Evolutionary conservation across 2,797 vertebrate species (phyloP), one percentile per base, ranked within the genome.

Genomic region (Chrosomus eos): DNA sequence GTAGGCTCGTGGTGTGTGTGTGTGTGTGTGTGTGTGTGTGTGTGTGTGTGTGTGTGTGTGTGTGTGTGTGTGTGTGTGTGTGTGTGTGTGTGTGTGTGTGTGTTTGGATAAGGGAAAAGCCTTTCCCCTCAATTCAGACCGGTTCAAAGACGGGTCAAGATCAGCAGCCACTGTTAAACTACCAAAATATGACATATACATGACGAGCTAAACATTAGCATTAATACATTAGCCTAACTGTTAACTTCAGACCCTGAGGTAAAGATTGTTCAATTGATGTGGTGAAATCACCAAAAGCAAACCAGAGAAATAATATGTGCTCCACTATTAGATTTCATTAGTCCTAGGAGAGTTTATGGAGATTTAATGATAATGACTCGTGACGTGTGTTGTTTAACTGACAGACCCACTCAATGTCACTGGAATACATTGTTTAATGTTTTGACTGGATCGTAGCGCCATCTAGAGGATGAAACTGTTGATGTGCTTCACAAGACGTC

Each of bases 121-220:
- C 26, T 48, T 78, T 62, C 55, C 75, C 36, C 53, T 72, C 36
- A 11, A 31, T 48, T 82, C 23, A 45, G 28, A 51, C 31, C 7
- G 26, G 80, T 72, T 81, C 80, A 81, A 72, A 81, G 80, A 45
- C 80, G 14, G 71, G 58, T 74, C 81, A 83, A 62, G 71, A 36
- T 82, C 81, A 82, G 26, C 2, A 0, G 11, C 43, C 21, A 6
- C 38, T 62, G 53, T 38, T 40, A 45, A n/a, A 38, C 58, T 26
- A 23, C n/a, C 51, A 28, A 31, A 62, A 6, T 5, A n/a, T 48
- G n/a, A 6, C n/a, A n/a, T 8, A 18, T n/a, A 78, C 64, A 62
- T 4, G 10, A 45, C 13, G 4, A 33, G 28, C 7, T 2, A 71
- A 40, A 71, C 45, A 18, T 48, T 45, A 45, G 43, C 43, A 45